Conservation (phyloP, 35 echinoderm and acorn worm genomes). For the Apostichopus japonicus region DNA sequence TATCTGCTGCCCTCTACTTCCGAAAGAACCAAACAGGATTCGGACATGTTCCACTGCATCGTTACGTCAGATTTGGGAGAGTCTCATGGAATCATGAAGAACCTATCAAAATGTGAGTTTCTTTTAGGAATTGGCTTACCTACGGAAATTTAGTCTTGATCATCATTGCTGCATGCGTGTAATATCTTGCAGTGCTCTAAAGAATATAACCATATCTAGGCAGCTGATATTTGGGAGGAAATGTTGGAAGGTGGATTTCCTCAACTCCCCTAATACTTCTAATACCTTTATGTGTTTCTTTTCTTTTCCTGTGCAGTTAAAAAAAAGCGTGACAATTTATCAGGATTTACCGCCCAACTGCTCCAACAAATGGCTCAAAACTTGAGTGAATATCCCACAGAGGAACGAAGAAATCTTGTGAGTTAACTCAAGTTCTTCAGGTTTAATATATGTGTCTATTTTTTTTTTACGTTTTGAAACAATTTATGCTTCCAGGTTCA, state of each 20-base stretch:
- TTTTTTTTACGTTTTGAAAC: too few relatives aligned
- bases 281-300: neutral
- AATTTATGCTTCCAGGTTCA: too few relatives aligned
- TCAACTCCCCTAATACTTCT: too few relatives aligned
- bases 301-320: conserved; percentile 13
- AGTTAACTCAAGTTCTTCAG: neutral
- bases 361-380: neutral
- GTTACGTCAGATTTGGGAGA: conserved; percentile 35
- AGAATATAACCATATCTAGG: too few relatives aligned
- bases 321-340: neutral
- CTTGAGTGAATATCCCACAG: neutral
- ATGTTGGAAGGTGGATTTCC: too few relatives aligned
- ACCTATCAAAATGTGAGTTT: conserved; percentile 30
- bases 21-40: conserved; percentile 7
- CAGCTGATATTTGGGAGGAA: too few relatives aligned
- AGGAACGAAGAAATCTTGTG: neutral
- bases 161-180: too few relatives aligned
- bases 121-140: too few relatives aligned
- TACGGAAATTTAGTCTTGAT: too few relatives aligned
- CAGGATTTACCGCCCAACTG: neutral
- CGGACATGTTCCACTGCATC: conserved; percentile 25
- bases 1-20: conserved; percentile 54
- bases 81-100: conserved; percentile 30
- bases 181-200: too few relatives aligned
- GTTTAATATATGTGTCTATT: neutral